These are phyloP conservation scores for Saturnia pavonia DNA, from an alignment of 2,888 invertebrate genomes.

Conservation along the genomic window DNA sequence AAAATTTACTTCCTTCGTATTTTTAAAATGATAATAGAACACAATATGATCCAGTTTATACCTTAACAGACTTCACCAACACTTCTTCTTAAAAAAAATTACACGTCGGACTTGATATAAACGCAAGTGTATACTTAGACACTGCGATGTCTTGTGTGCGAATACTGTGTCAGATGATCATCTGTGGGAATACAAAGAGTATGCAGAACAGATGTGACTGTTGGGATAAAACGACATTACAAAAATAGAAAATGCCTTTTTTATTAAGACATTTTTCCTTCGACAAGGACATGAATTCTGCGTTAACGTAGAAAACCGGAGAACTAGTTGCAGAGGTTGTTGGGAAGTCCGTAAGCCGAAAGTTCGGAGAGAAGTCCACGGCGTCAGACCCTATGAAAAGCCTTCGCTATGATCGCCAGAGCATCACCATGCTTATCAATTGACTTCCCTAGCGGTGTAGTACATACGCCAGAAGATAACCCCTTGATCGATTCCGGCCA, in stretches of 20 bases:
- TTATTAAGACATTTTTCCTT: not conserved
- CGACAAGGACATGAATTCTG: no score
- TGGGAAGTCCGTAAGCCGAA: no score
- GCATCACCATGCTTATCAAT: no score
- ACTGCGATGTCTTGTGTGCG: not conserved
- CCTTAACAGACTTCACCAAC: not conserved
- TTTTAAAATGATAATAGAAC: not conserved
- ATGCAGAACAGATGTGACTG: not conserved
- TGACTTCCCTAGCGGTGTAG: no score
- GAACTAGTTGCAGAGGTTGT: no score
- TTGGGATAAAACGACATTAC: not conserved
- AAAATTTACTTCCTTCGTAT: not conserved
- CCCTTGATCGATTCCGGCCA: no score
- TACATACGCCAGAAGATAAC: no score
- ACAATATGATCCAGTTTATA: not conserved
- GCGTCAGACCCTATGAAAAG: no score
- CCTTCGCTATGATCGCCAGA: no score
- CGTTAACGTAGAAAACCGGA: no score
- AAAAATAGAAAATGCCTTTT: not conserved
- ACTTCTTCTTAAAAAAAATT: not conserved
- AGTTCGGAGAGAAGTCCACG: no score
- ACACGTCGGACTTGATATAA: not conserved
- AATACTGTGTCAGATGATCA: not conserved
- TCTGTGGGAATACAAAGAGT: not conserved
- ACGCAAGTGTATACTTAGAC: not conserved